phyloP scores from a whole-genome alignment of 1,140 invertebrate genomes.

The Papilio helenus region DNA sequence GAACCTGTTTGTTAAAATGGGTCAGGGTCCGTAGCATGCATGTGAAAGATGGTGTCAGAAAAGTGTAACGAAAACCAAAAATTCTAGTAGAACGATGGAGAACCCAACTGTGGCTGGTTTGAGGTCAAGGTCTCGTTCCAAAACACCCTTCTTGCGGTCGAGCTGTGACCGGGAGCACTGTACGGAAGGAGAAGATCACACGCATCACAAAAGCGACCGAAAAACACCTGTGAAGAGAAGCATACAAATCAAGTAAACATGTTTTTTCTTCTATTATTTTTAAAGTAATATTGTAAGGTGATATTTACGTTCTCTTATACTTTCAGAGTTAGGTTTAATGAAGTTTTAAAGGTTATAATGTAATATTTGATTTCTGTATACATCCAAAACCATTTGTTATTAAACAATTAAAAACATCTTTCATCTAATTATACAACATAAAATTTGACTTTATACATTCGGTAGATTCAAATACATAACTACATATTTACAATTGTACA shows the following conservation, averaged over 20 bases:
- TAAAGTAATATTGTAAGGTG: not conserved
- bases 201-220: constrained; percentile 76
- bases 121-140: constrained; percentile 85
- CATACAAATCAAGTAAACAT: constrained; percentile 82
- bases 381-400: too few relatives aligned
- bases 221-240: constrained; percentile 79
- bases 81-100: constrained; percentile 63
- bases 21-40: constrained; percentile 47
- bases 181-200: constrained; percentile 78
- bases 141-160: constrained; percentile 84
- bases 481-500: constrained; percentile 4
- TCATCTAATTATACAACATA: not conserved
- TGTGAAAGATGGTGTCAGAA: constrained; percentile 53
- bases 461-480: not conserved
- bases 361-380: not conserved
- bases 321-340: not conserved
- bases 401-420: too few relatives aligned
- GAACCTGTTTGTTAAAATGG: constrained; percentile 50
- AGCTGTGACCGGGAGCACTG: constrained; percentile 83
- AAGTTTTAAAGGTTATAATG: not conserved
- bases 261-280: constrained; percentile 25
- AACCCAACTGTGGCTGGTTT: constrained; percentile 71
- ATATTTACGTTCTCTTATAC: not conserved
- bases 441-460: not conserved
- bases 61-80: constrained; percentile 39